Evolutionary conservation across 2,797 vertebrate genomes (phyloP).

Genomic region (Salmo trutta): DNA sequence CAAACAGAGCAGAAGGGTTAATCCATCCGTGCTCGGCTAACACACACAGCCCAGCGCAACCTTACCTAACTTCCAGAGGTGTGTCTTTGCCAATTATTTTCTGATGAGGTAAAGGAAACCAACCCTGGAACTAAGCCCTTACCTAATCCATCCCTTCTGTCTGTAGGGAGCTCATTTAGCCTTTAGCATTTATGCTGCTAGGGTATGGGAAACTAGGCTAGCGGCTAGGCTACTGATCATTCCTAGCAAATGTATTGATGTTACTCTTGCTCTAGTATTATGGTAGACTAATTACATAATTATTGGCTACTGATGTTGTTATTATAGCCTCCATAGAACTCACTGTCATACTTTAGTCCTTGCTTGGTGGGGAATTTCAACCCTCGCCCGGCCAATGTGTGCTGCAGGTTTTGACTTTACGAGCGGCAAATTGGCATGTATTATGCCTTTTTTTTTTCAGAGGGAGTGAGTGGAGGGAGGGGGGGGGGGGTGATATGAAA

Average conservation of each 20-base stretch:
- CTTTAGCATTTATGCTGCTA: too few relatives aligned
- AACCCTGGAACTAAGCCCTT: too few relatives aligned
- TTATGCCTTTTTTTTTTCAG: conserved; percentile 47
- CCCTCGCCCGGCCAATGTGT: neutral
- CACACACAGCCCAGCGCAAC: neutral
- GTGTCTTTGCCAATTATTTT: neutral
- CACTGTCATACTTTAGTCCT: conserved; percentile 12
- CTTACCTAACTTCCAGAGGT: conserved; percentile 42
- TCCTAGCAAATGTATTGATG: too few relatives aligned
- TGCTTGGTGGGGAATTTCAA: conserved; percentile 41
- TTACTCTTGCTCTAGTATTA: too few relatives aligned
- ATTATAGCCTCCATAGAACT: conserved; percentile 42
- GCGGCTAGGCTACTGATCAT: too few relatives aligned
- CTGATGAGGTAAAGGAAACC: too few relatives aligned
- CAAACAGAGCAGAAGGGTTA: conserved; percentile 59
- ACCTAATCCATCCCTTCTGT: too few relatives aligned
- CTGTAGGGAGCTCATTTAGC: too few relatives aligned
- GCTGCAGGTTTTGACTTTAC: conserved; percentile 53
- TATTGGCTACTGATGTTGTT: conserved; percentile 53
- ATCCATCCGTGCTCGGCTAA: conserved; percentile 33
- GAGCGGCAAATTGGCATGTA: conserved; percentile 57
- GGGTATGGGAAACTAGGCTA: too few relatives aligned
- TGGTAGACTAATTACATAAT: neutral
- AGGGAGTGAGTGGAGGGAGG: conserved; percentile 27
- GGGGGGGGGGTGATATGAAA: conserved; percentile 45